phyloP scores from a whole-genome alignment of 1,140 invertebrate species.

The Apis mellifera region Amel_HAv3.1 CM009938.2:6064001-6064500 shows the following conservation, averaged over 20 bases:
- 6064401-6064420: conserved; percentile 48
- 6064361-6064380: conserved; percentile 62
- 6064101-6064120: neutral
- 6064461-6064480: neutral
- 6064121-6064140: neutral
- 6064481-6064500: neutral
- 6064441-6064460: conserved; percentile 20
- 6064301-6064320: conserved; percentile 34
- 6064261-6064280: conserved; percentile 32
- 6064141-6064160: neutral
- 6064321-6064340: conserved; percentile 55
- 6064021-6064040: too few relatives aligned
- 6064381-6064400: conserved; percentile 62
- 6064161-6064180: too few relatives aligned
- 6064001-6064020: too few relatives aligned
- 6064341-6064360: conserved; percentile 66
- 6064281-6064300: conserved; percentile 50
- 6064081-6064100: neutral
- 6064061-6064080: too few relatives aligned
- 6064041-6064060: too few relatives aligned
- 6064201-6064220: neutral
- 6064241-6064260: neutral
- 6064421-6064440: conserved; percentile 64
- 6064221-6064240: neutral
- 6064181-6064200: too few relatives aligned